These are phyloP conservation scores for Condylura cristata DNA, from an alignment of 2,113 vertebrate species.

Conservation along the genomic window DNA sequence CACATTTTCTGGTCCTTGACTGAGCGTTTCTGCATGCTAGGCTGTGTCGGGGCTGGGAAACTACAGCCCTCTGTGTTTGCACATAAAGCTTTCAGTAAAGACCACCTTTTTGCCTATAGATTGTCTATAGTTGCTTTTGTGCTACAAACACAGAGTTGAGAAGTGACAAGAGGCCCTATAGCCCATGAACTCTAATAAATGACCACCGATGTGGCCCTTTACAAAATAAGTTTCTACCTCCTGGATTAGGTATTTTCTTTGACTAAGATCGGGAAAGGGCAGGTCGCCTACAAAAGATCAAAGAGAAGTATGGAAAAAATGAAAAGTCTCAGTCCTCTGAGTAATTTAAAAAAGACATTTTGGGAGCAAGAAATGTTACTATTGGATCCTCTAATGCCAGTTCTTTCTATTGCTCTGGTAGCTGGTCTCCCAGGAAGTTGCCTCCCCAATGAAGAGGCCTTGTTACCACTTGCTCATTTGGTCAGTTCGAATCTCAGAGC, in stretches of 20 bases:
- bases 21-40: not conserved
- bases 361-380: not conserved
- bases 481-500: not conserved
- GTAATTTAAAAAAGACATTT: not conserved
- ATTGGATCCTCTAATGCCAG: not conserved
- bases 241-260: not conserved
- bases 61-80: not conserved
- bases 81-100: not conserved
- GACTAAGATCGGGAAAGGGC: not conserved
- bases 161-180: not conserved
- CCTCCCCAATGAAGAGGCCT: not conserved
- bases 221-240: not conserved
- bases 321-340: not conserved
- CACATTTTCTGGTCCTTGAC: not conserved
- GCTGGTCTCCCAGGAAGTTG: not conserved
- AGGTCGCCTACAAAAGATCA: not conserved
- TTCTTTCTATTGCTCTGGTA: not conserved
- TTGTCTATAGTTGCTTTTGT: not conserved
- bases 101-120: not conserved
- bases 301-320: not conserved
- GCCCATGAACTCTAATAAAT: not conserved
- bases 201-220: not conserved
- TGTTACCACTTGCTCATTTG: accelerated
- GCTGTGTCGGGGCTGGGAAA: not conserved
- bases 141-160: not conserved